Conservation (phyloP, 1,140 invertebrate species). For the Pantala flavescens region DNA sequence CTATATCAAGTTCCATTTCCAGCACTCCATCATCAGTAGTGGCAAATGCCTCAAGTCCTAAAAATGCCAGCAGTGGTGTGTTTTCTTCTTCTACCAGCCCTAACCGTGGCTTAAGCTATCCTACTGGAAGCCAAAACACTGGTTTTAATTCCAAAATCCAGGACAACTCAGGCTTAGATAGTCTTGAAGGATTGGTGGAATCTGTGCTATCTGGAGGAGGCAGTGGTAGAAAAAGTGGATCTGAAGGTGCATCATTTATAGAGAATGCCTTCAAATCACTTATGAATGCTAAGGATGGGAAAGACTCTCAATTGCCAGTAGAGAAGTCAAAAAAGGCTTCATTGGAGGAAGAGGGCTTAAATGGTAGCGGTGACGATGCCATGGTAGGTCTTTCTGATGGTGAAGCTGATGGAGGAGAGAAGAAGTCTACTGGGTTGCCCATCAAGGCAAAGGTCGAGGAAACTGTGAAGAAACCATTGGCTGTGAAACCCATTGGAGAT, state of each 20-base stretch:
- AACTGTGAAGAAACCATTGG: constrained; percentile 20
- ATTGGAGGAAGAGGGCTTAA: constrained; percentile 15
- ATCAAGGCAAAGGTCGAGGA: background rate
- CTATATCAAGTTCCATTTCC: background rate
- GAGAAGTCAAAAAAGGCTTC: background rate
- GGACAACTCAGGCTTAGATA: constrained; percentile 15
- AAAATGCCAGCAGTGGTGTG: background rate
- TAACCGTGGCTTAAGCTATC: background rate
- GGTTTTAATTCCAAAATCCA: background rate
- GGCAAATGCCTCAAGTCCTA: background rate
- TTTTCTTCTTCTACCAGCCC: background rate
- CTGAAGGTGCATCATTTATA: background rate
- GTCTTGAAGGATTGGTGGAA: constrained; percentile 17
- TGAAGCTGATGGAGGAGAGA: constrained; percentile 8
- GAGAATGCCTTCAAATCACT: background rate
- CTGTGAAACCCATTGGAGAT: constrained; percentile 52
- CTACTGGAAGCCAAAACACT: background rate
- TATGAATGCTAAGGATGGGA: background rate
- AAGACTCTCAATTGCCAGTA: background rate
- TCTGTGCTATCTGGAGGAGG: constrained; percentile 11
- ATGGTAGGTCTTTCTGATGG: constrained; percentile 42
- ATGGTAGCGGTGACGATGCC: constrained; percentile 37
- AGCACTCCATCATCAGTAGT: background rate
- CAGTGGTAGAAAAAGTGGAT: background rate
- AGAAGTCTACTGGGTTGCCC: background rate